Evolutionary conservation across 2,113 vertebrate species (phyloP), one percentile per base, ranked within the genome.

Genomic region (Anas platyrhynchos): DNA sequence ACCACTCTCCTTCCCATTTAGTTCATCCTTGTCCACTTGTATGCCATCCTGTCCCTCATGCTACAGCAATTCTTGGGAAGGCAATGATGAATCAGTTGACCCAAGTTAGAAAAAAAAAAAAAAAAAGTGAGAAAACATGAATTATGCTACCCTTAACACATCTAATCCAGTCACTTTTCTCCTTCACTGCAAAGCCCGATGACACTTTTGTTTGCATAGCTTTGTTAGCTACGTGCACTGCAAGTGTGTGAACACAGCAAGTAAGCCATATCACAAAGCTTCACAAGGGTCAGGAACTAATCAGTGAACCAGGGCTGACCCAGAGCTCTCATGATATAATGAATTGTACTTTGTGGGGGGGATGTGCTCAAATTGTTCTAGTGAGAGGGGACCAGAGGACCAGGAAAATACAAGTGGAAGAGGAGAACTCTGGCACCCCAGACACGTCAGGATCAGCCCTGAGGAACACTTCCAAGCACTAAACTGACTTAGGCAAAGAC

Each of bases 241-340:
- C 77, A 63, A 62, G 8, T 0, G 0, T 31, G 32, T 17, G n/a
- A 89, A 63, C n/a, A 44, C 10, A 0, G 0, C 32, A 41, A 63
- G 0, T 38, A 41, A 59, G 36, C 43, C 21, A 11, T 46, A 38
- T 22, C 34, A 26, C 7, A 23, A 73, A 85, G 65, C 34, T 66
- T 73, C 54, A 43, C 58, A 38, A 29, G 13, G 22, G 31, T 50
- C 54, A 83, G 34, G 54, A 92, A 85, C 5, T 44, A 50, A 90
- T 22, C 26, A 50, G 44, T 48, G 25, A 90, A 61, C 22, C 7
- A 29, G 11, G 4, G 11, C 44, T 78, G 55, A 89, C 32, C 26
- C 1, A 1, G 66, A 94, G 65, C 17, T 62, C 41, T 48, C 48
- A 26, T 31, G 27, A 58, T 10, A 72, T 2, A 29, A 59, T 11